Conservation (phyloP, 37 sponge, comb jelly and placozoan genomes). For the Halisarca cf. caerulea region DNA sequence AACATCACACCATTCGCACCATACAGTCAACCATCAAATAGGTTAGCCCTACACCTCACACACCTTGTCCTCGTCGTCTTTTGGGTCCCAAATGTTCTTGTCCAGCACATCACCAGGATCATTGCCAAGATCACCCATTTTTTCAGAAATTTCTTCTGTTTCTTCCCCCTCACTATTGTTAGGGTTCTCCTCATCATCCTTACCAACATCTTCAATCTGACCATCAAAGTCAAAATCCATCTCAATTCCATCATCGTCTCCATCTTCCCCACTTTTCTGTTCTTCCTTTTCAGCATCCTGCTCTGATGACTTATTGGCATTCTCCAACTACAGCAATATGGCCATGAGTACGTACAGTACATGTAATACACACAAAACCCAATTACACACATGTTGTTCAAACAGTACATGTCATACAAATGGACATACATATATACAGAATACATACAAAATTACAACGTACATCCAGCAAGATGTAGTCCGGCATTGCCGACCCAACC, state of each 20-base stretch:
- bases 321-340: constrained; percentile 27
- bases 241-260: constrained; percentile 77
- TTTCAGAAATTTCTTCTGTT: constrained; percentile 28
- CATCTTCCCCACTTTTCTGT: constrained; percentile 6
- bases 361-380: too few relatives aligned
- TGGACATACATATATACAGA: background rate
- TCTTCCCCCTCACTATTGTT: constrained; percentile 18
- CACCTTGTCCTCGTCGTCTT: constrained; percentile 51
- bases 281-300: constrained; percentile 20
- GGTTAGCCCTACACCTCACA: background rate
- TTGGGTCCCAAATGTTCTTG: constrained; percentile 84
- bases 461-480: background rate
- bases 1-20: background rate
- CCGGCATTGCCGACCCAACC: too few relatives aligned
- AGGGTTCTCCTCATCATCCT: constrained; percentile 37
- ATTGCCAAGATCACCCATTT: constrained; percentile 65
- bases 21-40: too few relatives aligned
- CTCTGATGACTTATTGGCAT: constrained; percentile 26
- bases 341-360: background rate
- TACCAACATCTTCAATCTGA: constrained; percentile 2
- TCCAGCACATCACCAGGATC: constrained; percentile 55
- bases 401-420: background rate
- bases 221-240: constrained; percentile 89
- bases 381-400: too few relatives aligned
- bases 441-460: background rate